A percentile compares a stretch with the other conserved stretches of the same genome.
Evolutionary conservation across 1,140 invertebrate species (phyloP).

Genomic region (Philaenus spumarius): DNA sequence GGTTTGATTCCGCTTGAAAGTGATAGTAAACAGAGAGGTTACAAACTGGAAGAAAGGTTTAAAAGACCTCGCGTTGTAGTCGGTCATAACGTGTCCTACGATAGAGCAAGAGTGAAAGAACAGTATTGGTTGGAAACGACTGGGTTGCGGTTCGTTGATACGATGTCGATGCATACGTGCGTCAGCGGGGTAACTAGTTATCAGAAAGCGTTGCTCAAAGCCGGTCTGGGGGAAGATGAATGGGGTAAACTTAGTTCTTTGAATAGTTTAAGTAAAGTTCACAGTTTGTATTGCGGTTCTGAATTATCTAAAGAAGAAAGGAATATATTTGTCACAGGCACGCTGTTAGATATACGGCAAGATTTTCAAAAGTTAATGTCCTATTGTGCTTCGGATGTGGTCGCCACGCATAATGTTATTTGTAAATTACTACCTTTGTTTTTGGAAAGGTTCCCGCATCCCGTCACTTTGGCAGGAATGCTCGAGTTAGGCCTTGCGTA

Average conservation of each 20-base stretch:
- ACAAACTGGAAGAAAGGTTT: conserved; percentile 44
- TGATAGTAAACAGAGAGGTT: conserved; percentile 37
- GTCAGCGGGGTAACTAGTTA: conserved; percentile 92
- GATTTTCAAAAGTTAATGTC: conserved; percentile 78
- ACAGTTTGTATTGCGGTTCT: conserved; percentile 69
- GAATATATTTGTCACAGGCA: conserved; percentile 82
- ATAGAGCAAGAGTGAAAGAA: conserved; percentile 85
- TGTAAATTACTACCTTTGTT: conserved; percentile 74
- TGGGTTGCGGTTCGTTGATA: conserved; percentile 85
- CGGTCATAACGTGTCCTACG: conserved; percentile 97
- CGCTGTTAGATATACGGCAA: conserved; percentile 63
- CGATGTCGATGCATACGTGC: conserved; percentile 95
- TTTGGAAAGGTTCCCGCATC: conserved; percentile 87
- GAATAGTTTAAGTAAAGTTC: conserved; percentile 88
- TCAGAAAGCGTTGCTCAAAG: conserved; percentile 73
- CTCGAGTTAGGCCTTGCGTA: not conserved
- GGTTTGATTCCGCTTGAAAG: conserved; percentile 85
- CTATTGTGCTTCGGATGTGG: conserved; percentile 89
- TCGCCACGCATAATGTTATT: conserved; percentile 78
- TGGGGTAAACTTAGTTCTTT: conserved; percentile 78
- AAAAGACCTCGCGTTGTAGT: conserved; percentile 67
- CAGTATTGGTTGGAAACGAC: conserved; percentile 85
- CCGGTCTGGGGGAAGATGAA: conserved; percentile 52
- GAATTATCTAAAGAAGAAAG: conserved; percentile 66
- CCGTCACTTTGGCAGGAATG: conserved; percentile 63